Percentiles rank a stretch among this genome's conserved stretches.
These are phyloP conservation scores for Microcebus ravelobensis DNA, from an alignment of 2,113 vertebrate genomes.

Conservation along the genomic window DNA sequence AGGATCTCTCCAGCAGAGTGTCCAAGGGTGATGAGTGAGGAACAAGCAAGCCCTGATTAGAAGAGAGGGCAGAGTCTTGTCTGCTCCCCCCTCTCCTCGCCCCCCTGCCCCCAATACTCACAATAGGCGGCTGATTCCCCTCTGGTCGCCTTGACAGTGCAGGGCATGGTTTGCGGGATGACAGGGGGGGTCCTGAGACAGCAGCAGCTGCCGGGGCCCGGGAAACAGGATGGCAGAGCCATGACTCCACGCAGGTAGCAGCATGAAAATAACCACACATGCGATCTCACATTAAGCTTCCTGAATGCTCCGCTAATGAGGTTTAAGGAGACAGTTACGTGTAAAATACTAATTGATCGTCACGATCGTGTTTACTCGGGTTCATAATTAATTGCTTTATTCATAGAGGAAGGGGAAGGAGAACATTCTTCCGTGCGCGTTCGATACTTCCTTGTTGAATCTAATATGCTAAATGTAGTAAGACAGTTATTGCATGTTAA, in stretches of 20 bases:
- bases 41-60: neutral
- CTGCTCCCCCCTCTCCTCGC: neutral
- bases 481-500: constrained; percentile 72
- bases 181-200: neutral
- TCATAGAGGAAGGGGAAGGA: neutral
- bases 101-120: no score
- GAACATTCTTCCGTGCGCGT: neutral
- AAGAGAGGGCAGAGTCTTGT: neutral
- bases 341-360: constrained; percentile 57
- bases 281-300: neutral
- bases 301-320: constrained; percentile 25
- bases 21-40: neutral
- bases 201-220: neutral
- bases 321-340: constrained; percentile 33
- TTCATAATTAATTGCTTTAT: constrained; percentile 62
- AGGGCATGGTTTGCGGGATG: neutral
- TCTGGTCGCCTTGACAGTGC: neutral
- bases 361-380: constrained; percentile 13
- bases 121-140: neutral
- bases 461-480: constrained; percentile 60
- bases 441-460: constrained; percentile 48
- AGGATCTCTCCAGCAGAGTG: neutral
- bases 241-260: neutral
- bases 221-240: neutral
- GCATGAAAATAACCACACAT: neutral